Conservation (phyloP, 2,797 vertebrate genomes). For the Callimico goeldii region DNA sequence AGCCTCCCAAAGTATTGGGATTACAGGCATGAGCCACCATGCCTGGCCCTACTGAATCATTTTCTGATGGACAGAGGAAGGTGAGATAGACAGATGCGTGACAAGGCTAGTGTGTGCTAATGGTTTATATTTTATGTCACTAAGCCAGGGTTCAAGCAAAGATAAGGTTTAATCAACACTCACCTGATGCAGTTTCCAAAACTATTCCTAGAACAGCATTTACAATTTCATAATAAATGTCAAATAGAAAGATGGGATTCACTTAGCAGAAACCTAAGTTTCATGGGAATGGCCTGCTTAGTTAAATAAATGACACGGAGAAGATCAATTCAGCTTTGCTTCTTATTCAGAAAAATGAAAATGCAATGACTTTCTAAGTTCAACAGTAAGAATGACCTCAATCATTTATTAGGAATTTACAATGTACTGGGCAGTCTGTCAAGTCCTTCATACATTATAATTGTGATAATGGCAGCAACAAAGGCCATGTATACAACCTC, state of each 20-base stretch:
- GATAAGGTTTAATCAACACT: too few species aligned
- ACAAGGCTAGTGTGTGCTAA: accelerated
- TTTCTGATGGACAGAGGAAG: not conserved
- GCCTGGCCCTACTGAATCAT: not conserved
- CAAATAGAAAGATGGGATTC: not conserved
- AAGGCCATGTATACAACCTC: not conserved
- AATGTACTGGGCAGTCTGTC: not conserved
- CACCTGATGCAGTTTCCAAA: not conserved
- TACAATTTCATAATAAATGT: not conserved
- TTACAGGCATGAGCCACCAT: not conserved
- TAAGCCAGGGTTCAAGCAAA: not conserved
- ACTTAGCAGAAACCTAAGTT: not conserved
- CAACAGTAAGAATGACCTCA: too few species aligned
- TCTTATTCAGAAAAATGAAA: not conserved
- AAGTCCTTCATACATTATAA: not conserved
- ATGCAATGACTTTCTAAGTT: not conserved
- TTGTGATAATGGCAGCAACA: accelerated
- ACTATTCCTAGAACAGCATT: not conserved
- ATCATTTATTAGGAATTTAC: not conserved
- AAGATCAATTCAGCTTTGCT: not conserved
- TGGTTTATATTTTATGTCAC: accelerated
- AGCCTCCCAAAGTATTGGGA: not conserved
- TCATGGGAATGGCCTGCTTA: not conserved
- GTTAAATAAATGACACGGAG: not conserved
- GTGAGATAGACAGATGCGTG: accelerated